Base-by-base conservation (phyloP, 2,888 invertebrate species). In the Prosopocoilus inquinatus region DNA sequence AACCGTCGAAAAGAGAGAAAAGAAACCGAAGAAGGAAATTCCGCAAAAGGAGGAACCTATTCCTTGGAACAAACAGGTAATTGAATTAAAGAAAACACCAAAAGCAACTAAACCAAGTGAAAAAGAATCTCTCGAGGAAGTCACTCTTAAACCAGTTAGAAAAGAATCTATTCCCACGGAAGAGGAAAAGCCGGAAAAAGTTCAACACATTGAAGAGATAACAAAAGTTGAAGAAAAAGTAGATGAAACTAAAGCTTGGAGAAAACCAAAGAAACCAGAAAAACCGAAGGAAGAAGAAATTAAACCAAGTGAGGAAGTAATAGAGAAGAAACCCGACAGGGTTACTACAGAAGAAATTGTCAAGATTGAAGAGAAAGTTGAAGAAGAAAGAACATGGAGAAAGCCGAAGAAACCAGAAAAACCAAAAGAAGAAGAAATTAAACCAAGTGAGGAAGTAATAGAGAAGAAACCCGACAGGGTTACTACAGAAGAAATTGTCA, bases 21-120 rank as follows among this genome's bases (percentile, higher is more conserved):
- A 3, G 70, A 70, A 44, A 68, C 71, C 2, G 70, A 45, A 47
- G 51, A 55, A 49, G 36, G 12, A 9, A 28, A 38, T 41, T 20
- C 32, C 43, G 39, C 39, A 47, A 47, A 53, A 55, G 35, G 20
- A 55, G 45, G 46, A 58, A 38, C 54, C 52, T 49, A 16, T 61
- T 55, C 76, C 82, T 5, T 82, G 83, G 83, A 88, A 83, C 4
- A 82, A 87, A 67, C 85, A 87, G 74, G 79, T 80, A 58, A 76
- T 82, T 28, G 75, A 70, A 43, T 66, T 84, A 11, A 83, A 82
- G 55, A 74, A 70, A 63, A 67, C 78, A 0, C 72, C 69, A 49
- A 64, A 61, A 66, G 71, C 74, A 33, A 73, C 63, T 54, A 78
- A 77, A 64, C 70, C 72, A 46, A 56, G 76, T 45, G 65, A 67